Evolutionary conservation across 92 coral and sea anemone genomes (phyloP), one percentile per base, ranked within the genome.

Genomic region (Bergia puertoricense): DNA sequence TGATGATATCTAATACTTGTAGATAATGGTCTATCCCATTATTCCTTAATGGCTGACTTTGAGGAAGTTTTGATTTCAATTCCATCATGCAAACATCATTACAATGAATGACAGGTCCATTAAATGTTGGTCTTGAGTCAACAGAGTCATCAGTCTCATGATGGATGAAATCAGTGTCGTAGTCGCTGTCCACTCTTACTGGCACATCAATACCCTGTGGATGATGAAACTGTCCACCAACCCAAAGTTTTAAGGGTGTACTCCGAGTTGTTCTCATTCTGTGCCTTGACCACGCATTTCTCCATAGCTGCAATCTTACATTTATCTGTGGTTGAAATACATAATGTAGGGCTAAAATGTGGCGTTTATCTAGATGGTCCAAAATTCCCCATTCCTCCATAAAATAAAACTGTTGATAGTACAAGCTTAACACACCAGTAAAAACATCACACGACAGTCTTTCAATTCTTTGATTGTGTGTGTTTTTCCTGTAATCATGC

Each of bases 371-470:
- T 57, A 81, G 40, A 67, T 51, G 65, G n/a, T 81, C 85, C 85
- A 81, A 67, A 67, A 81, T 67, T 59, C 79, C 88, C 73, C 36
- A 46, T 48, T 84, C 77, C 72, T 84, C 88, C 75, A 84, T 84
- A 46, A 84, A 84, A 84, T 84, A 71, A 84, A 84, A 84, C 54
- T 30, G 75, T 81, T 86, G 57, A 86, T 86, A 67, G 75, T 76
- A 86, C 20, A 85, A 74, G 56, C 88, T 85, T 45, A 85, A 85
- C 38, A 85, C 88, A 23, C 88, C 80, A 38, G 54, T 72, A 42
- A 68, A 85, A 39, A 85, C 88, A 85, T 85, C 88, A 68, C 88
- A 67, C 81, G 81, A 85, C 50, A 85, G n/a, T 74, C 88, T 68
- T 48, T 48, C 54, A 48, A 48, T 48, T 48, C 54, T 6, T 48